Percentiles rank a stretch among this genome's conserved stretches.
Evolutionary conservation across 2,113 vertebrate genomes (phyloP).

Genomic region (Sinocyclocheilus maitianheensis): DNA sequence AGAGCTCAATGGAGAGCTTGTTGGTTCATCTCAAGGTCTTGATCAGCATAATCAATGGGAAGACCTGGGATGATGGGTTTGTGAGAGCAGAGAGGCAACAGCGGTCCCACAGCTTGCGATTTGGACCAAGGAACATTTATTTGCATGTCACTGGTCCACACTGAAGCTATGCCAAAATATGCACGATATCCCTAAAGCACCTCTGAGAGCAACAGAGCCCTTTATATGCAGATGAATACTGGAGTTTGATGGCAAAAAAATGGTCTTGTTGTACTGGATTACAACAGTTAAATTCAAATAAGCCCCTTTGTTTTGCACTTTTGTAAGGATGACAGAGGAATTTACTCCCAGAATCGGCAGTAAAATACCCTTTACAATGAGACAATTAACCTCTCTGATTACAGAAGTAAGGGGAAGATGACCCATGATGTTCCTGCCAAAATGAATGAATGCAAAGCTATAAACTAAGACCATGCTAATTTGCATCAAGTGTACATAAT

Average conservation of each 20-base stretch:
- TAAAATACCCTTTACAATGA: slow-evolving; percentile 30
- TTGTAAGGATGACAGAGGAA: background rate
- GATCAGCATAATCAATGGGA: slow-evolving; percentile 44
- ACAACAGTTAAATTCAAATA: slow-evolving; percentile 22
- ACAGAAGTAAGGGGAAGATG: slow-evolving; percentile 2
- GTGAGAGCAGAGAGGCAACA: slow-evolving; percentile 11
- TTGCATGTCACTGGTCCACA: background rate
- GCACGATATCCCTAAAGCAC: background rate
- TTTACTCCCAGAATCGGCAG: background rate
- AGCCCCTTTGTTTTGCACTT: background rate
- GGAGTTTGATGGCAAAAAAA: background rate
- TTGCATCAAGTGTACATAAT: slow-evolving; percentile 23
- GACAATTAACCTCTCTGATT: slow-evolving; percentile 33
- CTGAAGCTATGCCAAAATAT: background rate
- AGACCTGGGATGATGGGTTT: slow-evolving; percentile 24
- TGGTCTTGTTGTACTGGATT: background rate
- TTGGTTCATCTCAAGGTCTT: slow-evolving; percentile 54
- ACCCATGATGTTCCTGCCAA: slow-evolving; percentile 16
- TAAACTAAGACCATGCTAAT: slow-evolving; percentile 34
- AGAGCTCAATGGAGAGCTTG: slow-evolving; percentile 54
- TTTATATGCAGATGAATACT: slow-evolving; percentile 12
- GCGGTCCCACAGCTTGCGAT: slow-evolving; percentile 1
- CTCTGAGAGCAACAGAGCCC: background rate
- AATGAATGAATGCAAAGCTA: slow-evolving; percentile 28
- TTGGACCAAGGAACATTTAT: background rate